Base-by-base conservation (phyloP, 2,888 invertebrate species). In the Brassicogethes aeneus region DNA sequence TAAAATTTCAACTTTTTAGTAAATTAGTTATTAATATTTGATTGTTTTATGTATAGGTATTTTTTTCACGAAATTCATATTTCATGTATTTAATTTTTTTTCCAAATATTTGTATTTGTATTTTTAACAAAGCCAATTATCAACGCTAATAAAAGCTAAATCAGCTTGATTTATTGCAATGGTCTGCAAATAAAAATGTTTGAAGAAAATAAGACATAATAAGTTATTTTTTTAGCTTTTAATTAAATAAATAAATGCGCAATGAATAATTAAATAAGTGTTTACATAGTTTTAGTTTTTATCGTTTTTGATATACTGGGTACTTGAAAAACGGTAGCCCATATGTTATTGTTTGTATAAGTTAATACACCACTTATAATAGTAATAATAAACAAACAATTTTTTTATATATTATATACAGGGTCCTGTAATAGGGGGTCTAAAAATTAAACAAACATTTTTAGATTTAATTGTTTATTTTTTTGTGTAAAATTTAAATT, bases 401-500 rank as follows among this genome's bases (percentile, higher is more conserved):
- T n/a, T n/a, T n/a, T n/a, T n/a, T n/a, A n/a, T n/a, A n/a, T n/a
- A n/a, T n/a, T n/a, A n/a, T n/a, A n/a, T n/a, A n/a, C n/a, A n/a
- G n/a, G n/a, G n/a, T n/a, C n/a, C n/a, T n/a, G n/a, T n/a, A n/a
- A n/a, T n/a, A n/a, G n/a, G n/a, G n/a, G n/a, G n/a, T n/a, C n/a
- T n/a, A n/a, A n/a, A 10, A 23, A 10, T 23, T 23, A 23, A 23
- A 23, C 5, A 23, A 23, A 23, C 5, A 23, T 10, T 23, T 23
- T 23, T 23, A 23, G 10, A 23, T 23, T 5, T 23, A 23, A 23
- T 7, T 5, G 5, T 23, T 23, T 23, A 23, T 23, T 23, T 23
- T n/a, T n/a, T 23, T 7, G 23, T 7, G 10, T 5, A 7, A 23
- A 23, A 23, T 23, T 76, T 72, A 88, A 50, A 89, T 73, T 45